Percentiles rank a stretch among this genome's conserved stretches.
phyloP scores from a whole-genome alignment of 2,888 invertebrate genomes.

The Gymnoscelis rufifasciata region DNA sequence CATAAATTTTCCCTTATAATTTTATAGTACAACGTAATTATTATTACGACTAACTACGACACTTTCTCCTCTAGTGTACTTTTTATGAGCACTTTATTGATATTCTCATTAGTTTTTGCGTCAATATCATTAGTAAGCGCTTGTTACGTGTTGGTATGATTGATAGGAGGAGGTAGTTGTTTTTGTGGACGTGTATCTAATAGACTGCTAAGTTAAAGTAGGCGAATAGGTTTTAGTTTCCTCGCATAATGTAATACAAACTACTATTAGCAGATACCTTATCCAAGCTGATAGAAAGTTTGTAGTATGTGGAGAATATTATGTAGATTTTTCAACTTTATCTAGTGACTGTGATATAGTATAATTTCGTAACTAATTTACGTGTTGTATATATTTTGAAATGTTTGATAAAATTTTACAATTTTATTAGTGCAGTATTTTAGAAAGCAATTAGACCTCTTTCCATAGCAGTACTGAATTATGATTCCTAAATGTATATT shows the following conservation, averaged over 20 bases:
- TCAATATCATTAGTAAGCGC: conserved; percentile 15
- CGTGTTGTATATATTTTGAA: conserved; percentile 69
- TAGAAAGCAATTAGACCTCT: conserved; percentile 25
- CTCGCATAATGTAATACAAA: no score
- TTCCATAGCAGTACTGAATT: conserved; percentile 40
- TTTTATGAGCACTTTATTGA: conserved; percentile 14
- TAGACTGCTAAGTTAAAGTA: conserved; percentile 67
- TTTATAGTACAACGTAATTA: no score
- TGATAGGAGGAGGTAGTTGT: conserved; percentile 45
- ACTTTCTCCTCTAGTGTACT: conserved; percentile 7
- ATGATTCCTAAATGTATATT: conserved; percentile 48
- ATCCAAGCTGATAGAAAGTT: no score
- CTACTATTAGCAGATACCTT: no score
- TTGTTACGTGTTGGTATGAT: conserved; percentile 38
- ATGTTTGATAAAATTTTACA: conserved; percentile 77
- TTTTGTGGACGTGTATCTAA: conserved; percentile 38
- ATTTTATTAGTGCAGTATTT: conserved; percentile 69
- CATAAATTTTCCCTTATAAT: neutral
- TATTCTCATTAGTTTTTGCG: conserved; percentile 19
- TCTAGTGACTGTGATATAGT: conserved; percentile 78
- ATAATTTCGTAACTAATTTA: conserved; percentile 66
- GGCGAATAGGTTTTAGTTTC: conserved; percentile 37
- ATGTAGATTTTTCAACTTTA: conserved; percentile 54
- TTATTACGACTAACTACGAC: conserved; percentile 13
- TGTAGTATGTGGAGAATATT: no score